These are phyloP conservation scores for Endotricha flammealis DNA, from an alignment of 2,888 invertebrate genomes.

Conservation along the genomic window DNA sequence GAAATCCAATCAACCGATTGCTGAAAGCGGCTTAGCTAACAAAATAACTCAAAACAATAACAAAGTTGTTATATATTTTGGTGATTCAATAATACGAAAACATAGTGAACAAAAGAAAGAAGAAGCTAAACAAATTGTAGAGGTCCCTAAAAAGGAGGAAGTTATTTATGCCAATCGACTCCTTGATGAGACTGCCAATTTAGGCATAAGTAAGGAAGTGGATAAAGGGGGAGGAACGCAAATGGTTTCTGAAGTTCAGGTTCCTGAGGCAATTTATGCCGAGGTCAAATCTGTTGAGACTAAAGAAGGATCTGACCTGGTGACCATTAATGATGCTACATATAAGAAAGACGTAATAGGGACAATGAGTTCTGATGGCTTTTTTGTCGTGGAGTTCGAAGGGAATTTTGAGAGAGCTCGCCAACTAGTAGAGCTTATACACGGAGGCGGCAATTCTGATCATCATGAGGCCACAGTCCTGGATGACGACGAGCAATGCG, in stretches of 20 bases:
- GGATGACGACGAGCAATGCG: constrained; percentile 76
- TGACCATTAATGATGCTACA: constrained; percentile 59
- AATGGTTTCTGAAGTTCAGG: constrained; percentile 56
- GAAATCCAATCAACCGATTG: constrained; percentile 48
- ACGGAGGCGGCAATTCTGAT: constrained; percentile 59
- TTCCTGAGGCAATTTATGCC: constrained; percentile 66
- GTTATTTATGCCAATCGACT: constrained; percentile 65
- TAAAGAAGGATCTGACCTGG: constrained; percentile 37
- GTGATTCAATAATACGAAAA: constrained; percentile 80
- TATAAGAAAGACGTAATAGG: constrained; percentile 64
- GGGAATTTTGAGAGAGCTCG: constrained; percentile 79
- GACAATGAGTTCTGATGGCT: constrained; percentile 69
- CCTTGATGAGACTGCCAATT: constrained; percentile 51
- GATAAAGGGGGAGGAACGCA: constrained; percentile 55
- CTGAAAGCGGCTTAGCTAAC: constrained; percentile 54
- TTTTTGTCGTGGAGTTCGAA: constrained; percentile 80
- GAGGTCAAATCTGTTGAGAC: constrained; percentile 52
- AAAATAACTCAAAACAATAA: constrained; percentile 76
- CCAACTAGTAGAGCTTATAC: constrained; percentile 79
- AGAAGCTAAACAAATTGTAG: constrained; percentile 43
- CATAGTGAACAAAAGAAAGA: constrained; percentile 68
- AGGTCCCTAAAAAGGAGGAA: constrained; percentile 48
- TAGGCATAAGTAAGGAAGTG: constrained; percentile 46
- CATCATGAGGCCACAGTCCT: constrained; percentile 67
- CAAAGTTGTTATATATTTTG: constrained; percentile 86